These are phyloP conservation scores for Ferdinandea cuprea DNA, from an alignment of 2,888 invertebrate genomes.

Conservation along the genomic window DNA sequence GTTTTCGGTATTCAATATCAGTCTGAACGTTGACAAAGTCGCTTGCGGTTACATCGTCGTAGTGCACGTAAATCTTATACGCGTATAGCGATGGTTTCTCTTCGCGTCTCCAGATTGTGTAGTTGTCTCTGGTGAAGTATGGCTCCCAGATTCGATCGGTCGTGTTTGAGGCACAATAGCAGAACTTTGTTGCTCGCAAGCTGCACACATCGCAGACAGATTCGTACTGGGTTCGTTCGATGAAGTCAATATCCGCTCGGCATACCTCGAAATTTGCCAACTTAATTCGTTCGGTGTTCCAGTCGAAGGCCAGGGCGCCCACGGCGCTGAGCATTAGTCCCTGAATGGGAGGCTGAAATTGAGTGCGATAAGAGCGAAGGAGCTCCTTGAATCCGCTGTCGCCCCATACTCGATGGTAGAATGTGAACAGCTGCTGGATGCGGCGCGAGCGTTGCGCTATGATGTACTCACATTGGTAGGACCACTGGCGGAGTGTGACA, in stretches of 20 bases:
- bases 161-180: constrained; percentile 81
- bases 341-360: constrained; percentile 83
- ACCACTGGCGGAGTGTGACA: constrained; percentile 84
- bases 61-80: constrained; percentile 94
- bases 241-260: constrained; percentile 85
- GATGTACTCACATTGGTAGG: constrained; percentile 85
- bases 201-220: constrained; percentile 83
- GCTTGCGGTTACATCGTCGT: constrained; percentile 89
- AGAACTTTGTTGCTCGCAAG: constrained; percentile 79
- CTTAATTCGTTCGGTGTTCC: constrained; percentile 86
- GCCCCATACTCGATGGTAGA: constrained; percentile 87
- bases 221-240: constrained; percentile 84
- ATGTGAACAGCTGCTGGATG: constrained; percentile 86
- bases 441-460: constrained; percentile 86
- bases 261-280: constrained; percentile 85
- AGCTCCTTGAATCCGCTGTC: constrained; percentile 85
- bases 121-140: constrained; percentile 90
- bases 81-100: constrained; percentile 89
- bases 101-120: constrained; percentile 91
- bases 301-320: constrained; percentile 85
- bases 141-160: constrained; percentile 84
- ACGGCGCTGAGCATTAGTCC: constrained; percentile 85
- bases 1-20: constrained; percentile 89
- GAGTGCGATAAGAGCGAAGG: constrained; percentile 81
- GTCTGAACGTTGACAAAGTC: constrained; percentile 93